Conservation (phyloP, 1,140 invertebrate species). For the Drosophila rufa region DNA sequence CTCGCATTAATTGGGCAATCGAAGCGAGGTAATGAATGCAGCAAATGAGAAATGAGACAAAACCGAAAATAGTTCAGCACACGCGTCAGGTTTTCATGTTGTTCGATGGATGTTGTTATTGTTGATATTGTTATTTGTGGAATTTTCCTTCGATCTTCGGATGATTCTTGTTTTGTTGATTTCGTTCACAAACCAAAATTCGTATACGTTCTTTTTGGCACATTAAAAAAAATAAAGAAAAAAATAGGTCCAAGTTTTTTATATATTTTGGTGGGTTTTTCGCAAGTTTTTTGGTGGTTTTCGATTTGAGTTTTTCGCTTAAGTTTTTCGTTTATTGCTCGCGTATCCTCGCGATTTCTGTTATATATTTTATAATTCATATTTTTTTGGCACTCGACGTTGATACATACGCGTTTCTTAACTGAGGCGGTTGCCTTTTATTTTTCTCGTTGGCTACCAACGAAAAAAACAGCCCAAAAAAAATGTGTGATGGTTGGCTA, state of each 20-base stretch:
- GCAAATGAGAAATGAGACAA: slow-evolving; percentile 34
- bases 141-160: not conserved
- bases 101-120: slow-evolving; percentile 2
- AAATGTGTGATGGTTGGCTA: slow-evolving; percentile 12
- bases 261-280: not conserved
- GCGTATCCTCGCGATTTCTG: slow-evolving; percentile 22
- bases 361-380: not conserved
- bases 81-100: slow-evolving; percentile 42
- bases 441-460: slow-evolving; percentile 3
- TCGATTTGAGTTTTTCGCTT: slow-evolving; percentile 1
- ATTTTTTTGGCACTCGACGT: slow-evolving; percentile 26
- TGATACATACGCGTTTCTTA: slow-evolving; percentile 44
- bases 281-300: not conserved
- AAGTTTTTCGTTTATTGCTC: slow-evolving; percentile 4
- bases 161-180: slow-evolving; percentile 14
- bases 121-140: slow-evolving; percentile 10
- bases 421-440: slow-evolving; percentile 12
- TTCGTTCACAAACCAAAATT: slow-evolving; percentile 19
- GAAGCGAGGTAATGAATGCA: slow-evolving; percentile 36
- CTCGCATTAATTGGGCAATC: slow-evolving; percentile 52
- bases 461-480: slow-evolving; percentile 28
- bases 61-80: slow-evolving; percentile 55
- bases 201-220: not conserved
- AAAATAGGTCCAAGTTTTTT: slow-evolving; percentile 2
- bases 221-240: slow-evolving; percentile 45